A percentile compares a stretch with the other conserved stretches of the same genome.
phyloP scores from a whole-genome alignment of 2,113 vertebrate species.

The Thamnophis sirtalis region DNA sequence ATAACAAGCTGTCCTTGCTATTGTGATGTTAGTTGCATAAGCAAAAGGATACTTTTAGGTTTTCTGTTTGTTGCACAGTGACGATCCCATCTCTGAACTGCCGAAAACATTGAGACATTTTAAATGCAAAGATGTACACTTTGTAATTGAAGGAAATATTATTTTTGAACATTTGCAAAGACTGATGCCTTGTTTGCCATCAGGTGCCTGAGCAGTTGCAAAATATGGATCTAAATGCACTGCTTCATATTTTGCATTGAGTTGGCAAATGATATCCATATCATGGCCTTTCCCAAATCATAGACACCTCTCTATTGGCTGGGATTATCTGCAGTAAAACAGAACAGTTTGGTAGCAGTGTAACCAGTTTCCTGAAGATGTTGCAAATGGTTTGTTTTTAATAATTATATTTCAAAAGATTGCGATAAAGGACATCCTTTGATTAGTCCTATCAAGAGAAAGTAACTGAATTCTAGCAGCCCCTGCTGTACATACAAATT shows the following conservation, averaged over 20 bases:
- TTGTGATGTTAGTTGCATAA: background rate
- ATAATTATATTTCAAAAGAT: background rate
- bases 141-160: background rate
- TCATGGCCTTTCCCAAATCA: background rate
- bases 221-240: background rate
- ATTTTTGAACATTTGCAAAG: background rate
- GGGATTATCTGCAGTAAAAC: slow-evolving; percentile 5
- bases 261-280: background rate
- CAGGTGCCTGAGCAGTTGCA: background rate
- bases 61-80: background rate
- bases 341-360: background rate
- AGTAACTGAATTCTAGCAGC: background rate
- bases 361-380: background rate
- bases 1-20: background rate
- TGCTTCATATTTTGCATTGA: background rate
- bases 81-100: background rate
- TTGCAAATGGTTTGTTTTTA: background rate
- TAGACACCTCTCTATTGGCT: background rate
- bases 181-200: background rate
- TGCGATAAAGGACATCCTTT: background rate
- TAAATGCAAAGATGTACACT: background rate
- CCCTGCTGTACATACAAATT: background rate
- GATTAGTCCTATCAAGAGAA: background rate
- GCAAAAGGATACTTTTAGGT: background rate
- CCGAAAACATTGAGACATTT: background rate